Conservation (phyloP, 2,888 invertebrate species). For the Tetanocera ferruginea region DNA sequence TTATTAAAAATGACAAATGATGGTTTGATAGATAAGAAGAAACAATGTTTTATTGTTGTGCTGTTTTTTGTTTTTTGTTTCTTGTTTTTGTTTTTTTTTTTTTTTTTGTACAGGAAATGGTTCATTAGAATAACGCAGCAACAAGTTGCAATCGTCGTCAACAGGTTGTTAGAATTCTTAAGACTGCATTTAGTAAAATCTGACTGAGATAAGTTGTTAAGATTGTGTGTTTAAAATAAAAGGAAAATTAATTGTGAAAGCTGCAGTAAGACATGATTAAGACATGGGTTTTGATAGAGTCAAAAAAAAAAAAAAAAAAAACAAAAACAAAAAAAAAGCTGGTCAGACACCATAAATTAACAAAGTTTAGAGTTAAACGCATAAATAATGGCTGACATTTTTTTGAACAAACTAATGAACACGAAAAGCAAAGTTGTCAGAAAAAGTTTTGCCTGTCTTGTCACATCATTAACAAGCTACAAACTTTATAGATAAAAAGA, state of each 20-base stretch:
- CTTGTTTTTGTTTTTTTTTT: background rate
- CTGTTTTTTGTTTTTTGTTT: constrained; percentile 9
- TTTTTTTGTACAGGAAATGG: background rate
- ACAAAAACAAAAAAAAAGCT: too few species aligned
- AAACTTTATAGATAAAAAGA: too few species aligned
- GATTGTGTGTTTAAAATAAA: constrained; percentile 8
- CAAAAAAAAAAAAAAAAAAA: too few species aligned
- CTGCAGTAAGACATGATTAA: constrained; percentile 1
- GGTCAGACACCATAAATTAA: too few species aligned
- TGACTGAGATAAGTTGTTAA: background rate
- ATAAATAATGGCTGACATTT: too few species aligned
- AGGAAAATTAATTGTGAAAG: background rate
- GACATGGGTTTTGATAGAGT: background rate
- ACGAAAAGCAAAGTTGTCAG: too few species aligned
- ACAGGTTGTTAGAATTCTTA: constrained; percentile 22
- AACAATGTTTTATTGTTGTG: constrained; percentile 9
- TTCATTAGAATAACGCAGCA: background rate
- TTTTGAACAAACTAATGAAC: too few species aligned
- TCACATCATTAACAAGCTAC: too few species aligned
- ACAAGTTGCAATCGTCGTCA: background rate
- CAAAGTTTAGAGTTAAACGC: too few species aligned
- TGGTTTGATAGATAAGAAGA: constrained; percentile 10
- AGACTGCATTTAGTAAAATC: background rate
- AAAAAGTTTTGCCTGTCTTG: too few species aligned
- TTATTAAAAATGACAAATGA: constrained; percentile 42